phyloP scores from a whole-genome alignment of 2,113 vertebrate species.

The Pedionomus torquatus region DNA sequence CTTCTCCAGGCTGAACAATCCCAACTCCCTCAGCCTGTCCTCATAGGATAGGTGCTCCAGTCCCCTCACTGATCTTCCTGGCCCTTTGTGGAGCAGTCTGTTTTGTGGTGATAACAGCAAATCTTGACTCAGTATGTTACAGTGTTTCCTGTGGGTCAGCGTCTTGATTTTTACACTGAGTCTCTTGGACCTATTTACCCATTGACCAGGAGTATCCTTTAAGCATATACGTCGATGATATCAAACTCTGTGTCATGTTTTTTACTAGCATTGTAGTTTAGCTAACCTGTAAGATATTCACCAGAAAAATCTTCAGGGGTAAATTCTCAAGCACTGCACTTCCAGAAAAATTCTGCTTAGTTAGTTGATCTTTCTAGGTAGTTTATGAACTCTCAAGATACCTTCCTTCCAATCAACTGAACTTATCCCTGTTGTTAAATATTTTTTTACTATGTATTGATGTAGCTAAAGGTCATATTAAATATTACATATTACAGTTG shows the following conservation, averaged over 20 bases:
- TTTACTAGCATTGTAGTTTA: neutral
- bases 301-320: neutral
- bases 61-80: too few species aligned
- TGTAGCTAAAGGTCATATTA: neutral
- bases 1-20: too few species aligned
- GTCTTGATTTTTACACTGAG: neutral
- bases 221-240: neutral
- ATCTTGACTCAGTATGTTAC: neutral
- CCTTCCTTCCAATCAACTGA: neutral
- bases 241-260: neutral
- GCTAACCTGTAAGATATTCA: neutral
- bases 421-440: neutral
- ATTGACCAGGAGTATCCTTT: neutral
- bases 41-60: too few species aligned
- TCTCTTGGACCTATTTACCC: neutral
- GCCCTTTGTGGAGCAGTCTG: neutral
- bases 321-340: neutral
- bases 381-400: neutral
- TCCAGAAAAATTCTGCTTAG: neutral
- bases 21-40: too few species aligned
- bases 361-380: neutral
- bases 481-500: neutral
- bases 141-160: neutral
- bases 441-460: neutral
- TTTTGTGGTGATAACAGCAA: neutral